phyloP scores from a whole-genome alignment of 2,888 invertebrate genomes.

The Epicampocera succincta region DNA sequence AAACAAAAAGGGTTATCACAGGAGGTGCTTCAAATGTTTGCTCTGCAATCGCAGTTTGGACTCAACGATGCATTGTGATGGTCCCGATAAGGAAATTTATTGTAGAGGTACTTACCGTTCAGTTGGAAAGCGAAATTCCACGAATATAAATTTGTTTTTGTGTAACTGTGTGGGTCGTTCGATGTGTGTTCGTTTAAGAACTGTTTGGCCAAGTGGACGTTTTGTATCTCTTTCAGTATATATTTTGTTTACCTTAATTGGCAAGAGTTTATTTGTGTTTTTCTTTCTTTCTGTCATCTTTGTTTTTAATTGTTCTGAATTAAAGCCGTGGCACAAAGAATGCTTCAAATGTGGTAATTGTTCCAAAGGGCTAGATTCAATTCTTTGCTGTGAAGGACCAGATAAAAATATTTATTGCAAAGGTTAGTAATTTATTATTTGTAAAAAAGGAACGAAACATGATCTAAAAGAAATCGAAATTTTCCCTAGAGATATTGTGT shows the following conservation, averaged over 20 bases:
- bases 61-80: conserved; percentile 95
- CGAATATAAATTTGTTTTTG: background rate
- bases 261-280: conserved; percentile 14
- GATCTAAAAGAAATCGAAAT: too few relatives aligned
- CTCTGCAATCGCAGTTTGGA: conserved; percentile 92
- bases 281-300: conserved; percentile 7
- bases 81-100: conserved; percentile 94
- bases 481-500: too few relatives aligned
- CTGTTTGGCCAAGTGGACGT: background rate
- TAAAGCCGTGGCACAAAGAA: conserved; percentile 89
- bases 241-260: too few relatives aligned
- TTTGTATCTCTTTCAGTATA: background rate
- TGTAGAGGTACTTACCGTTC: conserved; percentile 87
- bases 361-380: conserved; percentile 93
- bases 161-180: background rate
- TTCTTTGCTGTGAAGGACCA: conserved; percentile 95
- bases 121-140: background rate
- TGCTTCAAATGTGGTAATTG: conserved; percentile 96
- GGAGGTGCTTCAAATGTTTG: conserved; percentile 94
- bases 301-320: conserved; percentile 38
- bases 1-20: conserved; percentile 89
- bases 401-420: conserved; percentile 98
- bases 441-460: background rate
- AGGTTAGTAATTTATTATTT: conserved; percentile 83
- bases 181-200: background rate